Conservation (phyloP, 2,888 invertebrate species). For the Fissipunctia ypsillon region DNA sequence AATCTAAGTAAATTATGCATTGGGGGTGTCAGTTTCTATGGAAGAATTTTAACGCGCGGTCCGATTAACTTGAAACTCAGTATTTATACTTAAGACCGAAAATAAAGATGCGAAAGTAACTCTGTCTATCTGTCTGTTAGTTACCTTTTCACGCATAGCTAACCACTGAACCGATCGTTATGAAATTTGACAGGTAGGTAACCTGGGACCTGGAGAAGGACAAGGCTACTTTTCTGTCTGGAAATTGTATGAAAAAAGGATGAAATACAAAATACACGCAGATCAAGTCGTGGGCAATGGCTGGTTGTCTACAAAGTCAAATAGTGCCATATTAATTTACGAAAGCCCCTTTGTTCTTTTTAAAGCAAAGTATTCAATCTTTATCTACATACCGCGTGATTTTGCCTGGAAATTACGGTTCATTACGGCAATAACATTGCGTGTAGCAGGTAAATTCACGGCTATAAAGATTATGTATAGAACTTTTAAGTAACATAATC, state of each 20-base stretch:
- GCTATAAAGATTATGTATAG: constrained; percentile 47
- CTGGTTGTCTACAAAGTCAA: background rate
- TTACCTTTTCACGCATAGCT: background rate
- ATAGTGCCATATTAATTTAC: constrained; percentile 6
- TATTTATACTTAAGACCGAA: too few relatives aligned
- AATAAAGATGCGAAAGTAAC: too few relatives aligned
- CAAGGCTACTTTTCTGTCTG: background rate
- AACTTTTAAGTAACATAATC: constrained; percentile 48
- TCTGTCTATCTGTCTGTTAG: background rate
- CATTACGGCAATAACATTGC: constrained; percentile 53
- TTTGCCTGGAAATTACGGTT: constrained; percentile 31
- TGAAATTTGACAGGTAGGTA: background rate
- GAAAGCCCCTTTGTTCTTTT: constrained; percentile 7
- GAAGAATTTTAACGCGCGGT: too few relatives aligned
- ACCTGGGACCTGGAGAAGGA: background rate
- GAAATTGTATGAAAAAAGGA: background rate
- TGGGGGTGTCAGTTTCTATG: too few relatives aligned
- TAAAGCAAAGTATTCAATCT: background rate
- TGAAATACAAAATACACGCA: background rate
- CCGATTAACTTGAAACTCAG: too few relatives aligned
- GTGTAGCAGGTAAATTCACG: constrained; percentile 56
- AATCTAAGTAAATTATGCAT: too few relatives aligned
- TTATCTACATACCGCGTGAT: constrained; percentile 12
- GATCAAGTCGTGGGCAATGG: background rate
- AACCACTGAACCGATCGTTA: background rate